These are phyloP conservation scores for Holacanthus passer DNA, from an alignment of 2,113 vertebrate species.

Conservation along the genomic window DNA sequence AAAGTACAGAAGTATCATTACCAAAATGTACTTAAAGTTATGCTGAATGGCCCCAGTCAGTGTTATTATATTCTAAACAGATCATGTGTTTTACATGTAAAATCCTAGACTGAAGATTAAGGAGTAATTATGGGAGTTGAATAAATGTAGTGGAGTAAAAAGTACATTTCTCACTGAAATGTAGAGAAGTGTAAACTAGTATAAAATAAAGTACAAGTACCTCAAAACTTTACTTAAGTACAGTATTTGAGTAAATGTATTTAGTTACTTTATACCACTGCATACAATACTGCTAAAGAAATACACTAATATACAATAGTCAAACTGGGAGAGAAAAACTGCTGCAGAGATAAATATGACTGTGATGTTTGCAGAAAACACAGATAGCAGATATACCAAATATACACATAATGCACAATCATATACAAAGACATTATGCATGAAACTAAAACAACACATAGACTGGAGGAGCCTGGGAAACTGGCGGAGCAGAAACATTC, in stretches of 20 bases:
- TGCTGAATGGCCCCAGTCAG: not conserved
- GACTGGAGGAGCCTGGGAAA: slow-evolving; percentile 45
- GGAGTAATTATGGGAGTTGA: too few relatives aligned
- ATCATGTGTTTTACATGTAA: not conserved
- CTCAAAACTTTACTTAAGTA: not conserved
- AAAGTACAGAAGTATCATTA: not conserved
- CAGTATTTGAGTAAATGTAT: not conserved
- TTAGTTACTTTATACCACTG: not conserved
- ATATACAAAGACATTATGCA: slow-evolving; percentile 8
- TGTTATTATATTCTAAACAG: not conserved
- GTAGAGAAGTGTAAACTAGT: not conserved
- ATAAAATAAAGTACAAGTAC: not conserved
- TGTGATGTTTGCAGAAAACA: slow-evolving; percentile 16
- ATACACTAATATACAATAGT: not conserved
- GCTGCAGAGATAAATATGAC: not conserved
- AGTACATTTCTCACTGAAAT: not conserved
- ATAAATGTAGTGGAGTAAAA: not conserved
- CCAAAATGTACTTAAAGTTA: not conserved
- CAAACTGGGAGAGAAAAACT: not conserved
- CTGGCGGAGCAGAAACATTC: slow-evolving; percentile 70
- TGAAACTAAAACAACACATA: slow-evolving; percentile 24
- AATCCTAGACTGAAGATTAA: not conserved
- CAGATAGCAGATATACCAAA: not conserved
- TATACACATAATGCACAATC: slow-evolving; percentile 12
- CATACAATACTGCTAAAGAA: not conserved